Conservation (phyloP, 1,140 invertebrate species). For the Teleogryllus occipitalis region DNA sequence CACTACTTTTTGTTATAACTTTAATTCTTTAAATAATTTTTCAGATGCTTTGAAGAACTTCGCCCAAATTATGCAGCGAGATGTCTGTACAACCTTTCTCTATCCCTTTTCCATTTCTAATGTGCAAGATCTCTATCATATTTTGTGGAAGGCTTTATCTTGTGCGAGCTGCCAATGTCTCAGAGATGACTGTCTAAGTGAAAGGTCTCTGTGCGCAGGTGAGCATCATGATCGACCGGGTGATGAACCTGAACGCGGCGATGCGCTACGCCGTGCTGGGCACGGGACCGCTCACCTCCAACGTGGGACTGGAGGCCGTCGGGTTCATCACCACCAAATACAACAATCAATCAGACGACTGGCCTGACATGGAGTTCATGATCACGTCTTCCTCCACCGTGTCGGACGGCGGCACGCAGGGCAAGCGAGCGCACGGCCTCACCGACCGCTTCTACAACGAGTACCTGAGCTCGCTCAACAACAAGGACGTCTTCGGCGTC, state of each 20-base stretch:
- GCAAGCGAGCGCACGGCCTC: slow-evolving; percentile 68
- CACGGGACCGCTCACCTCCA: slow-evolving; percentile 72
- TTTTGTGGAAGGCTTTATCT: no score
- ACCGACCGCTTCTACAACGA: slow-evolving; percentile 70
- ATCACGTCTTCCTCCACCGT: slow-evolving; percentile 68
- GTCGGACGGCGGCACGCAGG: slow-evolving; percentile 38
- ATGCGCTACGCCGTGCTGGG: slow-evolving; percentile 66
- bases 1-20: no score
- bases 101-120: no score
- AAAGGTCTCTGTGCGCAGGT: slow-evolving; percentile 35
- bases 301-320: slow-evolving; percentile 71
- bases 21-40: no score
- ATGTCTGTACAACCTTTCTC: no score
- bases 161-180: no score
- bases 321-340: slow-evolving; percentile 83
- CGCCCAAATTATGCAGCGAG: no score
- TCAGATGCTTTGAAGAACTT: no score
- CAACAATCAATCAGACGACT: slow-evolving; percentile 70
- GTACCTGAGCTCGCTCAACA: slow-evolving; percentile 57
- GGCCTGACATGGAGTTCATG: slow-evolving; percentile 88
- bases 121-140: no score
- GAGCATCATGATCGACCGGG: slow-evolving; percentile 33
- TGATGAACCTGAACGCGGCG: slow-evolving; percentile 44
- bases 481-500: slow-evolving; percentile 64
- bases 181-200: no score